Percentiles rank a stretch among this genome's conserved stretches.
Conservation (phyloP, 2,797 vertebrate species). For the Smutsia gigantea region DNA sequence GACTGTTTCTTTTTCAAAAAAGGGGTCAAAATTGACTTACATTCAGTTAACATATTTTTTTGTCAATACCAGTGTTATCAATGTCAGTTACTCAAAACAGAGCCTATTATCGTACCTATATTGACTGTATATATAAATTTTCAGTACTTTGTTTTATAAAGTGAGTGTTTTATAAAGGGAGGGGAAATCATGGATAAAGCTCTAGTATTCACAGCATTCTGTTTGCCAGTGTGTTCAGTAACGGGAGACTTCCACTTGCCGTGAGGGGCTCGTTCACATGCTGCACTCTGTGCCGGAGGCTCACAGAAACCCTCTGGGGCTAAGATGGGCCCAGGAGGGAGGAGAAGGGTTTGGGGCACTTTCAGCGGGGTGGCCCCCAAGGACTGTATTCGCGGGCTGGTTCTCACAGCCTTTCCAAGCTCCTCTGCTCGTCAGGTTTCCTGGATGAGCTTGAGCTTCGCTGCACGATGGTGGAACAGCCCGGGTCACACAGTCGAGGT, state of each 20-base stretch:
- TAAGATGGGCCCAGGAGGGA: background rate
- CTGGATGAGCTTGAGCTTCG: background rate
- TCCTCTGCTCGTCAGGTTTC: background rate
- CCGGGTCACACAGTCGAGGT: background rate
- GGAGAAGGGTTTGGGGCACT: background rate
- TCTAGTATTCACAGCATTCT: background rate
- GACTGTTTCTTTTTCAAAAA: background rate
- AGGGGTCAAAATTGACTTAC: background rate
- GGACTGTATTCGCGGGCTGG: background rate
- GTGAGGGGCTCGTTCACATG: background rate
- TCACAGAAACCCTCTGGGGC: too few relatives aligned
- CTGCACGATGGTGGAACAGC: background rate
- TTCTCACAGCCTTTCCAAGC: background rate
- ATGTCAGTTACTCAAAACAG: background rate
- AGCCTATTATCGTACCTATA: background rate
- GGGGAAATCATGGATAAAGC: background rate
- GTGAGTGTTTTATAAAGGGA: background rate
- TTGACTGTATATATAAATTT: background rate
- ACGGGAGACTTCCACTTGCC: background rate
- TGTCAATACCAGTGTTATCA: background rate
- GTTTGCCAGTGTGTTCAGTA: background rate
- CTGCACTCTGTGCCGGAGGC: too few relatives aligned
- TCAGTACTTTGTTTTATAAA: background rate
- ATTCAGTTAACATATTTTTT: background rate
- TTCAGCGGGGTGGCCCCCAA: background rate